A percentile compares a stretch with the other conserved stretches of the same genome.
Conservation (phyloP, 2,797 vertebrate genomes). For the Tokudaia muenninki region DNA sequence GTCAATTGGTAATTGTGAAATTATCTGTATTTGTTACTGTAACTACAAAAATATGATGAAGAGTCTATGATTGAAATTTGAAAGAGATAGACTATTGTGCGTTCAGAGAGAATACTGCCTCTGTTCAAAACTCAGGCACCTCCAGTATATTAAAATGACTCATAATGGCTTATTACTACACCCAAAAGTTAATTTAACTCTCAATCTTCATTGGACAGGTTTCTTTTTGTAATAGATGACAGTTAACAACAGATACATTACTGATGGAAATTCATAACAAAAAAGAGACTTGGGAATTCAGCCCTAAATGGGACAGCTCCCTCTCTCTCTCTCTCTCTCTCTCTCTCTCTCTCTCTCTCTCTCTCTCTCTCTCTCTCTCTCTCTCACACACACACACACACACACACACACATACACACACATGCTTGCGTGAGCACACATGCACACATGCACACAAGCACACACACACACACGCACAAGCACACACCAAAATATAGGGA, state of each 20-base stretch:
- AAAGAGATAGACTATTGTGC: neutral
- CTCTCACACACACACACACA: neutral
- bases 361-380: too few species aligned
- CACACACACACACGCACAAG: neutral
- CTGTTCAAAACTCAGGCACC: neutral
- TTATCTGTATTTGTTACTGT: conserved; percentile 14
- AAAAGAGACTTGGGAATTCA: neutral
- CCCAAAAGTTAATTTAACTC: neutral
- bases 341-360: too few species aligned
- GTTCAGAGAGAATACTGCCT: conserved; percentile 3
- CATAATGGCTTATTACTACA: neutral
- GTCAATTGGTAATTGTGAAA: conserved; percentile 44
- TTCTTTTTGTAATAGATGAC: neutral
- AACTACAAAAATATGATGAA: conserved; percentile 38
- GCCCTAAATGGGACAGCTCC: neutral
- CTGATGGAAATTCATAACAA: neutral
- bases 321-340: too few species aligned
- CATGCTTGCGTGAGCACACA: neutral
- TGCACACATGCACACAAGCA: neutral
- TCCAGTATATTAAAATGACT: neutral
- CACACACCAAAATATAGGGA: neutral
- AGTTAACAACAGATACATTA: neutral
- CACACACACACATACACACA: neutral
- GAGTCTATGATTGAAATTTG: conserved; percentile 2
- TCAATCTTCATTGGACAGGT: too few species aligned